phyloP scores from a whole-genome alignment of 1,140 invertebrate species.

The Sarcophaga bullata region DNA sequence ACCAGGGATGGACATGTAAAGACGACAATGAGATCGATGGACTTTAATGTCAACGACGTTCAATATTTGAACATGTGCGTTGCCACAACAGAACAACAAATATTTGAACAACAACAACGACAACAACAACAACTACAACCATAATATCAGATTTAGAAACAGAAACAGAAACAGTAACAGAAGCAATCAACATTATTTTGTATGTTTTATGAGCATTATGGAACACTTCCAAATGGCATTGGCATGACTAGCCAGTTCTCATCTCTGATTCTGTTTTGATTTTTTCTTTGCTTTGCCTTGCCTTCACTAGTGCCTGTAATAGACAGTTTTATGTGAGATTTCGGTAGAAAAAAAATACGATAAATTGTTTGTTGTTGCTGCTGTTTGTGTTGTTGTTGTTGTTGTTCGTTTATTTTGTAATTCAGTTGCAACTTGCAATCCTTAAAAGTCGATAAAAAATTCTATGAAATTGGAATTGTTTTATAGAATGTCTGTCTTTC shows the following conservation, averaged over 20 bases:
- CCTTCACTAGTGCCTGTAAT: background rate
- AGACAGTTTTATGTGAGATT: constrained; percentile 18
- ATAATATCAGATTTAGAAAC: background rate
- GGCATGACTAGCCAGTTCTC: constrained; percentile 9
- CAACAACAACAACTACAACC: background rate
- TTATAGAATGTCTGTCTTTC: background rate
- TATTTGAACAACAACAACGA: background rate
- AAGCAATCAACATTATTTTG: background rate
- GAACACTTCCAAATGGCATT: constrained; percentile 13
- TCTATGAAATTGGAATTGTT: constrained; percentile 23
- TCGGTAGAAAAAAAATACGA: background rate
- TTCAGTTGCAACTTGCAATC: constrained; percentile 7
- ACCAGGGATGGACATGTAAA: background rate
- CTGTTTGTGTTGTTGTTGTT: background rate
- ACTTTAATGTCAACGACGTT: background rate
- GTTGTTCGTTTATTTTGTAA: background rate
- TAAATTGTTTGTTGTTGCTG: background rate
- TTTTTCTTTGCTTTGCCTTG: background rate
- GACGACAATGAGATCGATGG: background rate
- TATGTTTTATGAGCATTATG: constrained; percentile 4
- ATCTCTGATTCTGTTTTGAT: background rate
- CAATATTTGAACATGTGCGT: constrained; percentile 34
- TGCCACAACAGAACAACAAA: background rate
- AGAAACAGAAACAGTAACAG: background rate
- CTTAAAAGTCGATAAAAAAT: constrained; percentile 33